Conservation (phyloP, 1,140 invertebrate species). For the Holotrichia oblita region DNA sequence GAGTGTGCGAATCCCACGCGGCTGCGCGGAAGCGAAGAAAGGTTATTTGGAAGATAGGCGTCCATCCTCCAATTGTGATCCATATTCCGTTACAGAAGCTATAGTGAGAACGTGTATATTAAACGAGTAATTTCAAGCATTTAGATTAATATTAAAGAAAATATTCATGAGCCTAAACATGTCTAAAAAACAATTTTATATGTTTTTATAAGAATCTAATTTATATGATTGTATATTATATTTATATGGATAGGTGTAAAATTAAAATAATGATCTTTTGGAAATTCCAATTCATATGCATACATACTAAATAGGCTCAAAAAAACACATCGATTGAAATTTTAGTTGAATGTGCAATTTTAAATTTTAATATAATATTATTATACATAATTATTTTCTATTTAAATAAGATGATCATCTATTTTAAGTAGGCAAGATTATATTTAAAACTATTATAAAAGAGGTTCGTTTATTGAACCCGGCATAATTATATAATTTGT, state of each 20-base stretch:
- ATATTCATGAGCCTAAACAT: constrained; percentile 17
- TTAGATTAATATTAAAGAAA: constrained; percentile 1
- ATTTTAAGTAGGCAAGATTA: neutral
- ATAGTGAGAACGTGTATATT: constrained; percentile 74
- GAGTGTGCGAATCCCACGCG: constrained; percentile 84
- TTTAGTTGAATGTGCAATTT: neutral
- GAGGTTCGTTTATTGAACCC: neutral
- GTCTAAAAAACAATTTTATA: neutral
- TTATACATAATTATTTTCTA: neutral
- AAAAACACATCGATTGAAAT: neutral
- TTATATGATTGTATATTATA: neutral
- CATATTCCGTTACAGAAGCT: constrained; percentile 76
- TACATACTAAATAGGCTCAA: neutral
- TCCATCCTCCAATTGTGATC: constrained; percentile 92
- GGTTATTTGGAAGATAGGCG: constrained; percentile 95
- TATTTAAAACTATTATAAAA: neutral
- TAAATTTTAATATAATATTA: neutral
- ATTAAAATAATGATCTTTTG: neutral
- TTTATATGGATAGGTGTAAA: neutral
- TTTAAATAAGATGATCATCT: neutral
- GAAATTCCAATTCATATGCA: neutral
- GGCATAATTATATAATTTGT: neutral
- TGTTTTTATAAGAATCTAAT: neutral
- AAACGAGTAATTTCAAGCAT: constrained; percentile 63
- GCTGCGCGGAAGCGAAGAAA: constrained; percentile 85